phyloP scores from a whole-genome alignment of 2,113 vertebrate genomes.

The Limanda limanda region DNA sequence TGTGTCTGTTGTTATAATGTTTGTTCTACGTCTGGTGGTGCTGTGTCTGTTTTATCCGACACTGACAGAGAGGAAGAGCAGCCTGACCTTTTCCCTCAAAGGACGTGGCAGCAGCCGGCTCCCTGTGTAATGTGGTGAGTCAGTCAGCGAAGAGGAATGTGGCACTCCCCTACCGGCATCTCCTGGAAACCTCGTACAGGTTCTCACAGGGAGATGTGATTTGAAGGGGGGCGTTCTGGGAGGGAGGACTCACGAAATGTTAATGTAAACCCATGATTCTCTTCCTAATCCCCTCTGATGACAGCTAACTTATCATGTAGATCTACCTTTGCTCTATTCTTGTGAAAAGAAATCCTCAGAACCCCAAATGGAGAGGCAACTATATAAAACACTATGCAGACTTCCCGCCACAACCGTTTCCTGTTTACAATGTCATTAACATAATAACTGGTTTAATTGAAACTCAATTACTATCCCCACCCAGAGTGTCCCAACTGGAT shows the following conservation, averaged over 20 bases:
- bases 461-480: not conserved
- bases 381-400: not conserved
- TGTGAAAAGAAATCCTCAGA: not conserved
- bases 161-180: constrained; percentile 28
- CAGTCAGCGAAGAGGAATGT: constrained; percentile 65
- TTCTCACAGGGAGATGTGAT: constrained; percentile 43
- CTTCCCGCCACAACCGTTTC: not conserved
- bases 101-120: constrained; percentile 36
- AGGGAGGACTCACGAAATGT: not conserved
- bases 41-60: constrained; percentile 24
- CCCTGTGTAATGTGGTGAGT: constrained; percentile 51
- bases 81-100: constrained; percentile 55
- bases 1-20: constrained; percentile 11
- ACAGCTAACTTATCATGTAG: not conserved
- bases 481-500: not conserved
- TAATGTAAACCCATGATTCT: constrained; percentile 1
- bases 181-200: constrained; percentile 28
- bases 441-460: constrained; percentile 10
- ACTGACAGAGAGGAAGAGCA: constrained; percentile 38
- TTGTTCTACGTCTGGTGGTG: constrained; percentile 9
- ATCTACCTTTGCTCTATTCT: not conserved
- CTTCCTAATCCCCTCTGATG: not conserved
- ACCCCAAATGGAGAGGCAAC: too few species aligned
- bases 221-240: not conserved
- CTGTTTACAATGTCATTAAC: not conserved